A percentile compares a stretch with the other conserved stretches of the same genome.
Conservation (phyloP, 2,888 invertebrate species). For the Eulithis testata region DNA sequence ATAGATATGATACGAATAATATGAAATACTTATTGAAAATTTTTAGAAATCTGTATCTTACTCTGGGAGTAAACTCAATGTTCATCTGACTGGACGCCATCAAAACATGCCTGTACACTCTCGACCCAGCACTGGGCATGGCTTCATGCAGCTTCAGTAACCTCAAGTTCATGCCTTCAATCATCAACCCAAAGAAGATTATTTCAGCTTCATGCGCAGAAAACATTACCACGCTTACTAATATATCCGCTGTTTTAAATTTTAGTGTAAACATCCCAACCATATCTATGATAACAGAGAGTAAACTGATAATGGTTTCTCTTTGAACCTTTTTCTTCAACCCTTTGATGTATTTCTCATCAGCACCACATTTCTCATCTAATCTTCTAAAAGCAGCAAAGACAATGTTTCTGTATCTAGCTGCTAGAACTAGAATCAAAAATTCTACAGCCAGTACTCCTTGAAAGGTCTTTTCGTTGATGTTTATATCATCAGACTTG, state of each 20-base stretch:
- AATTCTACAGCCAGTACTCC: slow-evolving; percentile 46
- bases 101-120: slow-evolving; percentile 61
- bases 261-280: slow-evolving; percentile 45
- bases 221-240: slow-evolving; percentile 50
- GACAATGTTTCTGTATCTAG: slow-evolving; percentile 42
- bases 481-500: slow-evolving; percentile 22
- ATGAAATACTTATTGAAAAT: no score
- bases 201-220: slow-evolving; percentile 65
- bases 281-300: slow-evolving; percentile 51
- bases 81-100: slow-evolving; percentile 57
- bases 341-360: slow-evolving; percentile 41
- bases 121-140: slow-evolving; percentile 49
- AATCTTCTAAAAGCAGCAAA: slow-evolving; percentile 52
- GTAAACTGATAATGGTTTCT: slow-evolving; percentile 36
- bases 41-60: slow-evolving; percentile 41
- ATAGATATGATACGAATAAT: no score
- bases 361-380: slow-evolving; percentile 55
- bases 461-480: slow-evolving; percentile 43
- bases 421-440: slow-evolving; percentile 40
- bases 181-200: slow-evolving; percentile 54
- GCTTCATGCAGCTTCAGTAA: slow-evolving; percentile 48
- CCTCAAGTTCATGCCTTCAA: slow-evolving; percentile 60
- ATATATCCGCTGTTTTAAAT: slow-evolving; percentile 35
- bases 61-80: slow-evolving; percentile 57
- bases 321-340: slow-evolving; percentile 39